phyloP scores from a whole-genome alignment of 2,888 invertebrate species.

The Eumacrocentrus americanus region DNA sequence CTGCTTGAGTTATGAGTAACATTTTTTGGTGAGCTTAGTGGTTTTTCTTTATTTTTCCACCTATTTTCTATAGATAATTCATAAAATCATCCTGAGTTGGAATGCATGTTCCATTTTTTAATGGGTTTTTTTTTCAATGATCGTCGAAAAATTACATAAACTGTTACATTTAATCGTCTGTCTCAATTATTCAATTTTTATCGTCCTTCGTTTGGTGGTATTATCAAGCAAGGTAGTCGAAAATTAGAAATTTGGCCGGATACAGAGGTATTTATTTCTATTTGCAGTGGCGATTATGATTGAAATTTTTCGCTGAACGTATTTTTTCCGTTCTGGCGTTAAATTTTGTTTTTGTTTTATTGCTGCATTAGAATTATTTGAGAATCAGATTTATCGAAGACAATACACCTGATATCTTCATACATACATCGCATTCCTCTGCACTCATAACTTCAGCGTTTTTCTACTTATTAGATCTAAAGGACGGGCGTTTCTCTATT shows the following conservation, averaged over 20 bases:
- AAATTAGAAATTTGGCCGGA: constrained; percentile 50
- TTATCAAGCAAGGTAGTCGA: neutral
- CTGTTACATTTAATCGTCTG: constrained; percentile 36
- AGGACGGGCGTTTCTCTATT: constrained; percentile 47
- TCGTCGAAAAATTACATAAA: constrained; percentile 46
- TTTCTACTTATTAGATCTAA: constrained; percentile 34
- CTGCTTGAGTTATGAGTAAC: constrained; percentile 25
- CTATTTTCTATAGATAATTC: constrained; percentile 23
- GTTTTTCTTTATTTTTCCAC: constrained; percentile 24
- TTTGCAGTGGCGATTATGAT: constrained; percentile 38
- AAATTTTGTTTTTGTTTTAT: too few species aligned
- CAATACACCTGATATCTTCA: constrained; percentile 5
- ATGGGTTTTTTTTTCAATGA: neutral
- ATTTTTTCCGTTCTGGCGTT: too few species aligned
- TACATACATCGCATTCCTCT: neutral
- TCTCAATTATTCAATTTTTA: constrained; percentile 8
- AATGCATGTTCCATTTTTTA: constrained; percentile 3
- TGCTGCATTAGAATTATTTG: too few species aligned
- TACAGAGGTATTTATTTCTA: constrained; percentile 45
- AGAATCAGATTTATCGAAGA: too few species aligned
- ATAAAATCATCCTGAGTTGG: constrained; percentile 2
- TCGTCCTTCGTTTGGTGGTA: too few species aligned
- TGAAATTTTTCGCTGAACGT: constrained; percentile 28
- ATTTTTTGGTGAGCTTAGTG: constrained; percentile 18
- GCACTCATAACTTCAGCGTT: constrained; percentile 8